phyloP scores from a whole-genome alignment of 2,113 vertebrate genomes.

The Opisthocomus hoazin region DNA sequence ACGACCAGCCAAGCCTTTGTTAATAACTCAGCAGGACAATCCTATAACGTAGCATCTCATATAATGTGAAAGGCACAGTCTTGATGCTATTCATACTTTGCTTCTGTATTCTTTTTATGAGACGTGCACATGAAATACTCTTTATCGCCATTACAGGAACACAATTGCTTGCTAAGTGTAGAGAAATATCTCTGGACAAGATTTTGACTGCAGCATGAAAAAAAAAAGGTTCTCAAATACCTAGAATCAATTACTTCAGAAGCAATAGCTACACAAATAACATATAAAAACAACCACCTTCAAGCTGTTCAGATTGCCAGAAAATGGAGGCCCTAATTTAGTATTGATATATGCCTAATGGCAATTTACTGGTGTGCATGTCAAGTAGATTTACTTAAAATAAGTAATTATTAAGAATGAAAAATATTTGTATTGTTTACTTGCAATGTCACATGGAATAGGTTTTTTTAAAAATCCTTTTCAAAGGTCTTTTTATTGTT shows the following conservation, averaged over 20 bases:
- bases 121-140: not conserved
- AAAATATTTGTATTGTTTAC: not conserved
- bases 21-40: not conserved
- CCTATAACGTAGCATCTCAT: not conserved
- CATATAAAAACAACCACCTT: not conserved
- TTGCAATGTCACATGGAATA: not conserved
- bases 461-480: not conserved
- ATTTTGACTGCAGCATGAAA: not conserved
- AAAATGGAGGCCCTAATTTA: not conserved
- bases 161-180: not conserved
- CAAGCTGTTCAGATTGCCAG: not conserved
- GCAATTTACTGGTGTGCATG: not conserved
- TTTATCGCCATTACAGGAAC: not conserved
- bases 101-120: not conserved
- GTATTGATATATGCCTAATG: not conserved
- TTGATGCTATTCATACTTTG: not conserved
- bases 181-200: not conserved
- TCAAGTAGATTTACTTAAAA: not conserved
- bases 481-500: not conserved
- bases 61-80: not conserved
- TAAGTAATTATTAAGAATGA: not conserved
- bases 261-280: not conserved
- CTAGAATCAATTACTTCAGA: not conserved
- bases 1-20: not conserved
- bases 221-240: not conserved